Conservation (phyloP, 2,888 invertebrate genomes). For the Cataglyphis rosenhaueri region DNA sequence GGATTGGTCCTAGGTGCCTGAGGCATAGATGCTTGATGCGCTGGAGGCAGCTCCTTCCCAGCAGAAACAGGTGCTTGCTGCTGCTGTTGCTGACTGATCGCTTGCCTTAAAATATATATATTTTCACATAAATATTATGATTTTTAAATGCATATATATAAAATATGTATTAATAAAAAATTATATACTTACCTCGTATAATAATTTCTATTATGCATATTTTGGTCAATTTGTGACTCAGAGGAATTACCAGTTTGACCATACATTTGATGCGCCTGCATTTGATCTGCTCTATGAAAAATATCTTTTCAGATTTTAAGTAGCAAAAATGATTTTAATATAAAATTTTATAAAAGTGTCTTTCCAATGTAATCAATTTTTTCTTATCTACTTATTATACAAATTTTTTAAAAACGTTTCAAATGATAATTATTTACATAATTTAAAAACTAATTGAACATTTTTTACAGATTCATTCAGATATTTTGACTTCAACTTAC, state of each 20-base stretch:
- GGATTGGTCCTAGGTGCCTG: constrained; percentile 79
- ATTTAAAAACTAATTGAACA: not conserved
- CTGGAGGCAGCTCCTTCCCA: constrained; percentile 83
- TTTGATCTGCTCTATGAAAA: constrained; percentile 82
- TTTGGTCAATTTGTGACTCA: constrained; percentile 83
- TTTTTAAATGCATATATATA: not conserved
- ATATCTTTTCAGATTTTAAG: not conserved
- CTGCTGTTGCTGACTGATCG: constrained; percentile 81
- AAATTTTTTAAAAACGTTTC: not conserved
- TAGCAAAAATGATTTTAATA: not conserved
- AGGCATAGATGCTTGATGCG: constrained; percentile 84
- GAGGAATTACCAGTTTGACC: constrained; percentile 79
- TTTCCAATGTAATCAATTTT: not conserved
- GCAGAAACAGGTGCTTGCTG: constrained; percentile 77
- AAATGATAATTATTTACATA: not conserved
- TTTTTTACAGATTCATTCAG: not conserved
- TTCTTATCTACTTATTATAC: not conserved
- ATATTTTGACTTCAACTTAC: constrained; percentile 84
- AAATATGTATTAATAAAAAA: not conserved
- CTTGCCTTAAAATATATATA: constrained; percentile 76
- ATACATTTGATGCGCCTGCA: constrained; percentile 82
- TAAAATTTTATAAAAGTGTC: not conserved
- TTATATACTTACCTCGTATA: constrained; percentile 69
- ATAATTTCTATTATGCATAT: constrained; percentile 82
- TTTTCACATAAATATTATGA: not conserved